Evolutionary conservation across 2,888 invertebrate genomes (phyloP).

Genomic region (Neoscelio sp.): DNA sequence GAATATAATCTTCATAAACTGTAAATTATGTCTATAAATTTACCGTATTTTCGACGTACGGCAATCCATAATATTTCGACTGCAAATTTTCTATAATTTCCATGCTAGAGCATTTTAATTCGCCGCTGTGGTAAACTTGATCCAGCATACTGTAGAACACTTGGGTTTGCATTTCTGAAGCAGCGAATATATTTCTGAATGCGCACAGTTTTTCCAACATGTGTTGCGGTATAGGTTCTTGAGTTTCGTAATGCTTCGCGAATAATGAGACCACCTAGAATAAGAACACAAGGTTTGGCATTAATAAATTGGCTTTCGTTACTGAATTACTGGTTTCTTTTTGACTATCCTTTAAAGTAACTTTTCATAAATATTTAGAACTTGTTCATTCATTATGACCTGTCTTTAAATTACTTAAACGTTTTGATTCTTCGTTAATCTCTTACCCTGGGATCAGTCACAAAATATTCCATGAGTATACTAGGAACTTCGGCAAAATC

Average conservation of each 20-base stretch:
- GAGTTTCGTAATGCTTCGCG: conserved; percentile 95
- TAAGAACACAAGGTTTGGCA: too few relatives aligned
- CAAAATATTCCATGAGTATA: conserved; percentile 99
- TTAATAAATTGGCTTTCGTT: not conserved
- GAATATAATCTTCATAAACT: not conserved
- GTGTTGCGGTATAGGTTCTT: conserved; percentile 91
- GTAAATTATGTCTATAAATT: conserved; percentile 70
- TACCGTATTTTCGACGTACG: conserved; percentile 94
- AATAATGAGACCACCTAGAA: conserved; percentile 91
- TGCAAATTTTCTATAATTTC: conserved; percentile 91
- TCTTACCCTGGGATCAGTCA: conserved; percentile 91
- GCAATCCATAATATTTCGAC: conserved; percentile 92
- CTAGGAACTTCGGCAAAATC: conserved; percentile 99
- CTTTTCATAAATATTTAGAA: too few relatives aligned
- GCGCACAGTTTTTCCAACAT: conserved; percentile 92
- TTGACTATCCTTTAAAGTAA: too few relatives aligned
- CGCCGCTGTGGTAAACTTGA: conserved; percentile 92
- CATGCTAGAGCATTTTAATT: conserved; percentile 86
- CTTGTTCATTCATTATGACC: too few relatives aligned
- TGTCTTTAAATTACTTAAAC: not conserved
- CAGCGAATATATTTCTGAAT: conserved; percentile 94
- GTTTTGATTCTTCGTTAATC: conserved; percentile 15
- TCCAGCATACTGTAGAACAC: conserved; percentile 97
- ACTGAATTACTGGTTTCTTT: too few relatives aligned
- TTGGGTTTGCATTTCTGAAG: conserved; percentile 95